Percentiles rank a stretch among this genome's conserved stretches.
These are phyloP conservation scores for Harmothoe impar DNA, from an alignment of 2,888 invertebrate species.

Conservation along the genomic window DNA sequence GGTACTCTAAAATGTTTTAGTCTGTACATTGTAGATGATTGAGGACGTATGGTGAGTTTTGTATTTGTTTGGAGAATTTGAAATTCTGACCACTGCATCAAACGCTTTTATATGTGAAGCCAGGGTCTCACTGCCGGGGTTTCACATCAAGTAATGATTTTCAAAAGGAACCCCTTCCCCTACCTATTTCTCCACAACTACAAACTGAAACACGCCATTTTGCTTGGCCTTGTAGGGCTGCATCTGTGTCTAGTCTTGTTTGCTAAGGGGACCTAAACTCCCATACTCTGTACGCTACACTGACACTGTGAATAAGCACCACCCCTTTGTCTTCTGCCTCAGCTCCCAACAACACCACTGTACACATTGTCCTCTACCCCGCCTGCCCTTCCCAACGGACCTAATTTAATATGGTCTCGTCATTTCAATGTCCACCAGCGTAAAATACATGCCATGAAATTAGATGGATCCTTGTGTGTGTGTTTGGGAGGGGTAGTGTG, in stretches of 20 bases:
- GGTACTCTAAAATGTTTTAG: no score
- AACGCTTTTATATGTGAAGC: no score
- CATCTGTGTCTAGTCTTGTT: not conserved
- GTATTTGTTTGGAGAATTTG: no score
- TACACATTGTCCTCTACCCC: not conserved
- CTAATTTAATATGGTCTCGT: not conserved
- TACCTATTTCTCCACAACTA: no score
- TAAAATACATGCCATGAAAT: not conserved
- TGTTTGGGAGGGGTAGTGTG: no score
- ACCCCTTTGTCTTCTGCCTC: not conserved
- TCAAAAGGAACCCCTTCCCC: no score
- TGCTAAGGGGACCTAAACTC: conserved; percentile 5
- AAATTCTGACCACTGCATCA: no score
- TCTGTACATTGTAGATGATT: no score
- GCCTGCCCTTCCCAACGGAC: not conserved
- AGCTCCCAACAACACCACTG: not conserved
- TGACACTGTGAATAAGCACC: not conserved
- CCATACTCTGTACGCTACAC: not conserved
- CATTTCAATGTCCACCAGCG: not conserved
- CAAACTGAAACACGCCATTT: no score
- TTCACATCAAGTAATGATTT: no score
- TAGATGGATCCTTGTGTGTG: conserved; percentile 4
- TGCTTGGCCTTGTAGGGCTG: not conserved
- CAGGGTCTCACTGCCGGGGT: no score
- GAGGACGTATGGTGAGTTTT: no score